Base-by-base conservation (phyloP, 2,888 invertebrate genomes). In the Drosophila borealis region DNA sequence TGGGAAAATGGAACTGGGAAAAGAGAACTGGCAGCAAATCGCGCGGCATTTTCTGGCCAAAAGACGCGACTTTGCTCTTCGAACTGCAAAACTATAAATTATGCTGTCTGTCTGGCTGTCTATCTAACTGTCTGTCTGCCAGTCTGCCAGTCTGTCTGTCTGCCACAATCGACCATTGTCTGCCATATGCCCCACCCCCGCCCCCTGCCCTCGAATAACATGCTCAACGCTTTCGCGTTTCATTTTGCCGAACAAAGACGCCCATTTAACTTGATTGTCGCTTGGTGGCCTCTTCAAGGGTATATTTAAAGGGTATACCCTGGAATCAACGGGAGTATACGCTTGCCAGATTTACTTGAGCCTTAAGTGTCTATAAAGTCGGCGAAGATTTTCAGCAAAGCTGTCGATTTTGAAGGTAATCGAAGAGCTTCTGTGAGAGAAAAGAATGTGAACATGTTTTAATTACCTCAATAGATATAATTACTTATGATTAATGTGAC, bases 91-190 rank as follows among this genome's bases (percentile, higher is more conserved):
- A 68, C 80, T 65, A 83, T 80, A 80, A 85, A 80, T 85, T 80
- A 85, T 78, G 45, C 74, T 74, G 80, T 68, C 41, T 34, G 54
- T 33, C 54, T 13, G 21, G 4, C 19, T 10, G 42, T 10, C 42
- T 21, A 3, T 21, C 25, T 57, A 1, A 6, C n/a, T 19, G 10
- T 37, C 49, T 8, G 4, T 39, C 50, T 10, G 78, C 70, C 70
- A 60, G 75, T 75, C 25, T 36, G 11, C 37, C 14, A 2, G 3
- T 29, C 29, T 37, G 1, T 39, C 57, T 21, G 21, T 42, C 42
- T 70, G 78, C 70, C 75, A 76, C 69, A 78, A 82, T 74, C 77
- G 61, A 54, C 46, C 74, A 78, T 80, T 85, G 81, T 73, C 79
- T 66, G 60, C 60, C 37, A 63, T 54, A 74, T 82, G 9, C 6